phyloP scores from a whole-genome alignment of 2,797 vertebrate species.

The Parauchenoglanis ngamensis region DNA sequence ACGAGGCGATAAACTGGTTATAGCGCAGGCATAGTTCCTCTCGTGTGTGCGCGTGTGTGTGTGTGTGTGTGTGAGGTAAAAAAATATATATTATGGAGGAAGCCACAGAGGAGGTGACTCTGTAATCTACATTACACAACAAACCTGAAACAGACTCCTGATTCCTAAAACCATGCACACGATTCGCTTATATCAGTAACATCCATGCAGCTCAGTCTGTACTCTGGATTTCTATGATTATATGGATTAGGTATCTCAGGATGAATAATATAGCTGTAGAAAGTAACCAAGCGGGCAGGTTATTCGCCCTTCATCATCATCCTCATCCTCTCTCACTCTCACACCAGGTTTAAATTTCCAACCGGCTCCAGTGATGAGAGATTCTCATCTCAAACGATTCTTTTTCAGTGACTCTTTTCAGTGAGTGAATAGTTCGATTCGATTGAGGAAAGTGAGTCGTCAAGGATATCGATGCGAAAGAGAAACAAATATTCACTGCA shows the following conservation, averaged over 20 bases:
- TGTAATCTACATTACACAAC: constrained; percentile 18
- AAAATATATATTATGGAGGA: background rate
- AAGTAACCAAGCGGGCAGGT: background rate
- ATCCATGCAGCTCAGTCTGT: too few relatives aligned
- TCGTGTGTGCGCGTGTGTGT: background rate
- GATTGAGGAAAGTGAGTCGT: background rate
- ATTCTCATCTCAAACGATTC: constrained; percentile 1
- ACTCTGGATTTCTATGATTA: too few relatives aligned
- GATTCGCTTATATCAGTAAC: too few relatives aligned
- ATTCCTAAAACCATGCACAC: background rate
- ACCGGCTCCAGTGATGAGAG: constrained; percentile 2
- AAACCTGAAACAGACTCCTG: background rate
- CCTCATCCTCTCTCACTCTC: background rate
- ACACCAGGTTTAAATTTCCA: background rate
- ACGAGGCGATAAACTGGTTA: background rate
- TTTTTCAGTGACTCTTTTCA: background rate
- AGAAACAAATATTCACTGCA: background rate
- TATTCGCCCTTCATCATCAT: background rate
- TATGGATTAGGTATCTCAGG: too few relatives aligned
- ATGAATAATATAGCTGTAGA: background rate
- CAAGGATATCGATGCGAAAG: background rate
- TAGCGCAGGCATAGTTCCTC: background rate
- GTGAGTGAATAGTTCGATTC: background rate
- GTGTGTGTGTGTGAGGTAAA: background rate
- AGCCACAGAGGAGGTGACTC: background rate